These are phyloP conservation scores for Diarsia dahlii DNA, from an alignment of 2,888 invertebrate species.

Conservation along the genomic window DNA sequence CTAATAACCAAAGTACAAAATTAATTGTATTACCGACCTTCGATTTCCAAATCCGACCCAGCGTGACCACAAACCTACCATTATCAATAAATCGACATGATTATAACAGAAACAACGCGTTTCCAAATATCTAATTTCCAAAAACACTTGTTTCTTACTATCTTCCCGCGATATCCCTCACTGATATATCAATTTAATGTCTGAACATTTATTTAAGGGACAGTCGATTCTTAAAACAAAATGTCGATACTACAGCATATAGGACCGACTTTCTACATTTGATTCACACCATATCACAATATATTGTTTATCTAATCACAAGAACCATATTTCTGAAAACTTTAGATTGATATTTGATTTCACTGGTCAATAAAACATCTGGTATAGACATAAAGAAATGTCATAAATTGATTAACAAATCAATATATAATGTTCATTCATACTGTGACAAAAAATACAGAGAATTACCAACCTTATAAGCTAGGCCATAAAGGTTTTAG, in stretches of 20 bases:
- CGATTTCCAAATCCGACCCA: conserved; percentile 42
- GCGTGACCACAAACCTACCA: conserved; percentile 25
- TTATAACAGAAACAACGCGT: conserved; percentile 53
- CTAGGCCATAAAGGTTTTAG: conserved; percentile 33
- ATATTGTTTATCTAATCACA: conserved; percentile 75
- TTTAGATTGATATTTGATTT: conserved; percentile 72
- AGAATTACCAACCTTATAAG: conserved; percentile 60
- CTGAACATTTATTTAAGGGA: conserved; percentile 59
- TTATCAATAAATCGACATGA: conserved; percentile 51
- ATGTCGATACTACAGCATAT: conserved; percentile 29
- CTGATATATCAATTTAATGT: conserved; percentile 56
- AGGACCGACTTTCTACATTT: conserved; percentile 70
- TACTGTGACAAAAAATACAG: conserved; percentile 28
- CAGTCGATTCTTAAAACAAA: conserved; percentile 55
- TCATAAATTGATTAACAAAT: conserved; percentile 88
- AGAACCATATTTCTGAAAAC: conserved; percentile 70
- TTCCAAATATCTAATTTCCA: conserved; percentile 47
- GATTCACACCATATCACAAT: conserved; percentile 71
- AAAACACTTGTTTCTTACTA: conserved; percentile 44
- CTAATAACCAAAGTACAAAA: conserved; percentile 45
- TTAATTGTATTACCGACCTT: conserved; percentile 48
- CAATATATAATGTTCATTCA: conserved; percentile 81
- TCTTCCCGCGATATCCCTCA: conserved; percentile 25
- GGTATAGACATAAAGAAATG: conserved; percentile 70
- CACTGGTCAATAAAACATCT: conserved; percentile 79